These are phyloP conservation scores for Heliothis subflexa DNA, from an alignment of 1,140 invertebrate genomes.

Conservation along the genomic window DNA sequence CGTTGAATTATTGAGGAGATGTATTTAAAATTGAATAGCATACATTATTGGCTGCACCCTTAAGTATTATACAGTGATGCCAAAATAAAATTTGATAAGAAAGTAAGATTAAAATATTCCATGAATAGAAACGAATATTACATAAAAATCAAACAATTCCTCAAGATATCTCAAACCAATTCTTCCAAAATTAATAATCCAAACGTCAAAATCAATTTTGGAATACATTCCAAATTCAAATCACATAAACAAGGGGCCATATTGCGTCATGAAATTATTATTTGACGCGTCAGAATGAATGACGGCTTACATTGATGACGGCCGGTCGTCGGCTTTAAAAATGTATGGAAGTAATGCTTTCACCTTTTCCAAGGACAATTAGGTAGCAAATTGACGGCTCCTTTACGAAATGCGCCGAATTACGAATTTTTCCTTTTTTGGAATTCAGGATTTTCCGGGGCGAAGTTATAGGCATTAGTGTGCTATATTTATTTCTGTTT, in stretches of 20 bases:
- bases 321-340: constrained; percentile 38
- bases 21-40: too few species aligned
- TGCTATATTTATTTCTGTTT: constrained; percentile 10
- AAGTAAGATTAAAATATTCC: neutral
- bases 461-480: neutral
- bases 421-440: constrained; percentile 25
- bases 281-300: constrained; percentile 53
- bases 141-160: too few species aligned
- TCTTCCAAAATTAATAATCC: neutral
- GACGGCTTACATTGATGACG: constrained; percentile 40
- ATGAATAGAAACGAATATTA: neutral
- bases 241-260: constrained; percentile 29
- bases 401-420: constrained; percentile 29
- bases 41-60: too few species aligned
- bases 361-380: constrained; percentile 33
- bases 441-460: neutral
- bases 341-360: constrained; percentile 39
- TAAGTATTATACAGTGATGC: too few species aligned
- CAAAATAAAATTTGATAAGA: too few species aligned
- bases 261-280: constrained; percentile 49
- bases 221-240: constrained; percentile 22
- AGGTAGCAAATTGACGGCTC: constrained; percentile 33
- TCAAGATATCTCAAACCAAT: neutral
- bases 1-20: neutral
- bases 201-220: constrained; percentile 28